These are phyloP conservation scores for Laothoe populi DNA, from an alignment of 2,888 invertebrate species.

Conservation along the genomic window DNA sequence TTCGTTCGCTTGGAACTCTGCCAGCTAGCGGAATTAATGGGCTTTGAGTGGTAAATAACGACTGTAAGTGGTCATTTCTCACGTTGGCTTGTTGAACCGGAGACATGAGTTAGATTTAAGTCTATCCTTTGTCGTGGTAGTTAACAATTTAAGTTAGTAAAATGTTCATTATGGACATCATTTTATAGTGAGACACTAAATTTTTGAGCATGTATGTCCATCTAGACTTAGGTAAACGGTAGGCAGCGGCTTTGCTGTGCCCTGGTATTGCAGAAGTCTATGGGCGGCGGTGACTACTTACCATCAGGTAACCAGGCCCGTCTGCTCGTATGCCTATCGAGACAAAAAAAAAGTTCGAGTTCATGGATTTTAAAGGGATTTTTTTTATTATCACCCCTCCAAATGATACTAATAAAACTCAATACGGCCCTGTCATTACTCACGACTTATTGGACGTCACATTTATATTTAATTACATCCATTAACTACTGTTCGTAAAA, in stretches of 20 bases:
- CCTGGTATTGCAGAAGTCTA: no score
- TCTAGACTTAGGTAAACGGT: no score
- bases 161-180: background rate
- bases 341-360: no score
- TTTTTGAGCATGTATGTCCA: no score
- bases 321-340: no score
- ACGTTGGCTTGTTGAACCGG: background rate
- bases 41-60: conserved; percentile 22
- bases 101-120: background rate
- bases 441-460: background rate
- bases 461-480: background rate
- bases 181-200: no score
- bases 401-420: background rate
- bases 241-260: no score
- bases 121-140: background rate
- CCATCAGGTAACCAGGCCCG: no score
- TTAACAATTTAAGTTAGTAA: background rate
- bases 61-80: conserved; percentile 5
- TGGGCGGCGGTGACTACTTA: no score
- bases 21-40: conserved; percentile 52
- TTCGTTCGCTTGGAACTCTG: conserved; percentile 77
- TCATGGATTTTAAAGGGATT: no score
- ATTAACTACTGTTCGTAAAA: conserved; percentile 12
- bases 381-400: no score
- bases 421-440: background rate